Evolutionary conservation across 2,888 invertebrate species (phyloP).

Genomic region (Altica lythri): DNA sequence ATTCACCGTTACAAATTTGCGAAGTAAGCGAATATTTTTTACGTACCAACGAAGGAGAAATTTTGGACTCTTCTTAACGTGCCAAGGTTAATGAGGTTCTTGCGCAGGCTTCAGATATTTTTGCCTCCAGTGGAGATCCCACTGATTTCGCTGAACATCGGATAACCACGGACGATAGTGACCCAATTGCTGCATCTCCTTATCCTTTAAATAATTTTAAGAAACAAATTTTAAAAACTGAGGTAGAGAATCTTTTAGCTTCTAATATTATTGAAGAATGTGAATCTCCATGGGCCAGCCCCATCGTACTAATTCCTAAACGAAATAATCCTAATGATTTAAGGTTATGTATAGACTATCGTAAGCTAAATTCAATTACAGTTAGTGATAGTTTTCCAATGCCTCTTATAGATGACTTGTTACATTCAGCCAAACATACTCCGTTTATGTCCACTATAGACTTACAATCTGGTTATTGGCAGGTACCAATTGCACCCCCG

Average conservation of each 20-base stretch:
- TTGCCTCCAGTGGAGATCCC: not conserved
- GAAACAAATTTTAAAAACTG: slow-evolving; percentile 28
- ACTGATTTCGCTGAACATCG: slow-evolving; percentile 6
- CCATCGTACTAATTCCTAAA: slow-evolving; percentile 48
- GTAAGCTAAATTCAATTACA: slow-evolving; percentile 30
- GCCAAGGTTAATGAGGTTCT: slow-evolving; percentile 1
- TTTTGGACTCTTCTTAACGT: slow-evolving; percentile 1
- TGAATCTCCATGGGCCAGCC: slow-evolving; percentile 50
- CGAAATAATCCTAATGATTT: slow-evolving; percentile 31
- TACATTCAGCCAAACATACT: slow-evolving; percentile 19
- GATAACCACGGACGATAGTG: not conserved
- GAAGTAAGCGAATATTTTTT: no score
- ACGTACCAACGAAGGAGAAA: slow-evolving; percentile 6
- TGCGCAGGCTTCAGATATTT: slow-evolving; percentile 2
- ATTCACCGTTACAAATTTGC: no score
- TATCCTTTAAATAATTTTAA: slow-evolving; percentile 7
- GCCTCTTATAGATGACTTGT: slow-evolving; percentile 31
- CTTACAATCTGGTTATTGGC: slow-evolving; percentile 19
- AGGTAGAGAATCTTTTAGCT: slow-evolving; percentile 44
- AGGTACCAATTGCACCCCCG: slow-evolving; percentile 1
- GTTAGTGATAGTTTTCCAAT: slow-evolving; percentile 30
- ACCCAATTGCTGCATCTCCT: slow-evolving; percentile 3
- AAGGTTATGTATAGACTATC: slow-evolving; percentile 33
- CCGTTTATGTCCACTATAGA: slow-evolving; percentile 14
- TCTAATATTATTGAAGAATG: slow-evolving; percentile 49